phyloP scores from a whole-genome alignment of 2,113 vertebrate species.

The Trematomus loennbergii region DNA sequence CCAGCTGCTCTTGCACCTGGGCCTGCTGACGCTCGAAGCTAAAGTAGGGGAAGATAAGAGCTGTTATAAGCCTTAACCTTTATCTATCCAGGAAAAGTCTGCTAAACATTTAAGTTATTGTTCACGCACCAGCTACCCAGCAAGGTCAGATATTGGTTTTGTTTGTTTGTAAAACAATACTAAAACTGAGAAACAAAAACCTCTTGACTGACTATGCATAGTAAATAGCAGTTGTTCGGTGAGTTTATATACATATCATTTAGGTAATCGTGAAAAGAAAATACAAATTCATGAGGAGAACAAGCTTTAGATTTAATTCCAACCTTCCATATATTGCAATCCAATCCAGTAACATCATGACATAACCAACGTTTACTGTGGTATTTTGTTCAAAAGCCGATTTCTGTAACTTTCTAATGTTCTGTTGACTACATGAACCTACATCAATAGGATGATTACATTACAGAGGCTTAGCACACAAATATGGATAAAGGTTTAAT shows the following conservation, averaged over 20 bases:
- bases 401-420: neutral
- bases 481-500: neutral
- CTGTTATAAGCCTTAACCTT: conserved; percentile 11
- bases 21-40: conserved; percentile 90
- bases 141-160: neutral
- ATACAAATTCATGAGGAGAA: too few relatives aligned
- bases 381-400: neutral
- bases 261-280: too few relatives aligned
- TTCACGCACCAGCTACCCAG: neutral
- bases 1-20: conserved; percentile 87
- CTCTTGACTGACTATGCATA: too few relatives aligned
- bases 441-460: neutral
- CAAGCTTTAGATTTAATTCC: too few relatives aligned
- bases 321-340: too few relatives aligned
- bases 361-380: too few relatives aligned
- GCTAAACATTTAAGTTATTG: neutral
- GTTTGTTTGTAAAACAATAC: neutral
- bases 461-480: neutral
- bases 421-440: neutral
- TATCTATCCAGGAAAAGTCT: neutral
- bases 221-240: too few relatives aligned
- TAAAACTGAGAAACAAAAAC: too few relatives aligned
- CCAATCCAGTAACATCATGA: too few relatives aligned
- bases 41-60: conserved; percentile 11
- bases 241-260: too few relatives aligned